Base-by-base conservation (phyloP, 2,797 vertebrate genomes). In the Enteromius thamalakanensis region DNA sequence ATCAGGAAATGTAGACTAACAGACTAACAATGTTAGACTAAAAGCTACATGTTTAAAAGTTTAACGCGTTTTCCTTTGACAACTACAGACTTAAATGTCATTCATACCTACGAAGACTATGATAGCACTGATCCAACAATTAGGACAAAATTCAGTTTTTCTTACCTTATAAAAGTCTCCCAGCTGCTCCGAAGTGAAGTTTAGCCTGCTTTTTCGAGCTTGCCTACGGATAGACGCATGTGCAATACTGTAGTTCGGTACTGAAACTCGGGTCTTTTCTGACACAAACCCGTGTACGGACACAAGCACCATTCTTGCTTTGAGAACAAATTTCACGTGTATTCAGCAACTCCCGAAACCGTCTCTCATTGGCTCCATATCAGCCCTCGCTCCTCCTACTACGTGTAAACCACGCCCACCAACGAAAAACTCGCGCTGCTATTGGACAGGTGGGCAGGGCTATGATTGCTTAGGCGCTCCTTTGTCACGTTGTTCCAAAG, bases 401-500 rank as follows among this genome's bases (percentile, higher is more conserved):
- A 3, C 1, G 0, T 6, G 1, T 26, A 76, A n/a, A 67, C 51
- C 64, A 9, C 83, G 74, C 86, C 88, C 77, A 21, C 8, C 11
- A 3, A n/a, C 14, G 8, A 5, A 4, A 65, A 32, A 3, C 62
- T 49, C n/a, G 47, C 11, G 42, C 72, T 82, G 45, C 23, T 74
- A 83, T 86, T 83, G 80, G 74, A 6, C 23, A 17, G 1, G n/a
- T 14, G 42, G 83, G 58, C 42, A 45, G 49, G 53, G 72, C 32
- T 78, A 71, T 42, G 29, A 26, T 7, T 6, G 37, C 21, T 40
- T 71, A 23, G 3, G 15, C 45, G 51, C 55, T 84, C 6, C 6
- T 2, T 45, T 42, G 77, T 89, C 87, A 89, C 87, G 87, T 89
- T 87, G 87, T 34, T 29, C 68, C 32, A 37, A 68, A 81, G n/a